Evolutionary conservation across 2,797 vertebrate species (phyloP), one percentile per base, ranked within the genome.

Genomic region (Brotula barbata): DNA sequence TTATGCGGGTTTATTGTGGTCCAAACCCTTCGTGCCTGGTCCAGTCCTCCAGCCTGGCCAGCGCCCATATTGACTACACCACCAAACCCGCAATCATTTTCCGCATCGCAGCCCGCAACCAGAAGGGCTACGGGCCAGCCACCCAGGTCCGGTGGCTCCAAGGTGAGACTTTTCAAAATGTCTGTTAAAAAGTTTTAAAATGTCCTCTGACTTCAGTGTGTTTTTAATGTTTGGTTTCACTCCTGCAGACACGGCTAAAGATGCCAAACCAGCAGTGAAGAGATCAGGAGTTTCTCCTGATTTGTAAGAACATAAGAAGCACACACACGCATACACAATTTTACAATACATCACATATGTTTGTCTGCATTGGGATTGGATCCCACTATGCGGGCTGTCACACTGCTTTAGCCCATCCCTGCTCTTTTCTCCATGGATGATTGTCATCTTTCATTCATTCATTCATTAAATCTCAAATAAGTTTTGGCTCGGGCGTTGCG

Each of bases 61-160:
- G 92, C 0, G 94, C 95, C 41, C 95, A 96, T 88, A 94, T 95
- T 1, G 94, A 96, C 89, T 91, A 93, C 80, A 95, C 93, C 85
- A 95, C 94, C 85, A 96, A 96, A 75, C 93, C 95, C 0, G 94
- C 95, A 81, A 95, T 96, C 83, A 96, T 96, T 85, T 96, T 96
- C 87, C 92, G 94, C 72, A 96, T 96, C 1, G 94, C 95, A 0
- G 95, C 95, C 0, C 94, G 94, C 68, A 96, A 96, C 1, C 94
- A 95, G 82, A 95, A 95, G 79, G 94, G 95, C 75, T 96, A 96
- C 0, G 94, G 95, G 6, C 95, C 94, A 0, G 95, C 95, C 62
- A 95, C 95, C 0, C 95, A 95, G 89, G 95, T 96, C 64, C 91
- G 94, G 91, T 96, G 95, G 94, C 83, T 95, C 21, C 95, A 96